phyloP scores from a whole-genome alignment of 2,888 invertebrate species.

The Platycnemis pennipes region DNA sequence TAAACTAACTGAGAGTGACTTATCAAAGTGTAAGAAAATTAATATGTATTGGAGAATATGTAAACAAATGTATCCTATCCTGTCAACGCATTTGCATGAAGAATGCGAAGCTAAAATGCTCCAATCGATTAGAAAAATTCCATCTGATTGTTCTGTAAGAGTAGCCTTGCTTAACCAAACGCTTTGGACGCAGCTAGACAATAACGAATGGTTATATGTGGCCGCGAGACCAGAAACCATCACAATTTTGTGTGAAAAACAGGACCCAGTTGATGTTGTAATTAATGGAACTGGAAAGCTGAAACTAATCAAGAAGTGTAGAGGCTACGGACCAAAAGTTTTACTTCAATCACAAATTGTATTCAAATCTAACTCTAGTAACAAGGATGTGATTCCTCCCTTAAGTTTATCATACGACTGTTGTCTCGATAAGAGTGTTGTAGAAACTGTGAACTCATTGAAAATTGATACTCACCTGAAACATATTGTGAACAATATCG shows the following conservation, averaged over 20 bases:
- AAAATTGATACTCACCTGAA: background rate
- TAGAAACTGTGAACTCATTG: background rate
- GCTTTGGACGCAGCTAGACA: background rate
- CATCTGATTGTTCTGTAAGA: background rate
- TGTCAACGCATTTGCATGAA: background rate
- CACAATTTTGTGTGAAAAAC: background rate
- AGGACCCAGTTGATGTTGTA: background rate
- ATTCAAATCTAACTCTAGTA: background rate
- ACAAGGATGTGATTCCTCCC: background rate
- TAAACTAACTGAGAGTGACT: background rate
- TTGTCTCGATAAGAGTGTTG: background rate
- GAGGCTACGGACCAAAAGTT: background rate
- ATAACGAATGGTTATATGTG: background rate
- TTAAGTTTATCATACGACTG: background rate
- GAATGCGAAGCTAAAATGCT: background rate
- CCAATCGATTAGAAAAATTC: background rate
- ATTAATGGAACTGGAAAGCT: too few species aligned
- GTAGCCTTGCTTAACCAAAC: background rate
- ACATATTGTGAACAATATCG: background rate
- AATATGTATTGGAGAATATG: background rate
- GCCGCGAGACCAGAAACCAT: background rate
- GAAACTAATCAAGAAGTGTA: background rate
- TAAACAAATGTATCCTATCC: background rate
- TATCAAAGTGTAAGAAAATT: background rate
- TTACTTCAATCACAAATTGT: background rate